phyloP scores from a whole-genome alignment of 2,113 vertebrate genomes.

The Daubentonia madagascariensis region DNA sequence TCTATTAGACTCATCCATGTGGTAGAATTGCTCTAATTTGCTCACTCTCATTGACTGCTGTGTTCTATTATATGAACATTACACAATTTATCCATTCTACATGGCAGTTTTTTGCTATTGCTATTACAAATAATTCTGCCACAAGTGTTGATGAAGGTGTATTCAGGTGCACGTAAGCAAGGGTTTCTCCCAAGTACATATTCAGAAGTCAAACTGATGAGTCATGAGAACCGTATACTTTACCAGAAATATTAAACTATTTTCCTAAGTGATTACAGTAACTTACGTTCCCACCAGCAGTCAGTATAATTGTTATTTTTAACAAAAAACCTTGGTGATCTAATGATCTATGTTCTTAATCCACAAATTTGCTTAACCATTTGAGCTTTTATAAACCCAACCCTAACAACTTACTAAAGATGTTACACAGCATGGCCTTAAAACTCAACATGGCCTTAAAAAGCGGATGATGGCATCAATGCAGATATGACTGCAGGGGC shows the following conservation, averaged over 20 bases:
- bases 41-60: not conserved
- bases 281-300: not conserved
- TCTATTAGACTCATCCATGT: not conserved
- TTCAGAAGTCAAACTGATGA: not conserved
- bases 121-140: not conserved
- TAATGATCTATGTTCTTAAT: slow-evolving; percentile 17
- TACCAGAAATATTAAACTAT: not conserved
- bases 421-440: not conserved
- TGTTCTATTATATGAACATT: not conserved
- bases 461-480: not conserved
- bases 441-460: not conserved
- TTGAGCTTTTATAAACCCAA: not conserved
- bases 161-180: not conserved
- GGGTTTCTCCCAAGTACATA: not conserved
- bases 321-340: not conserved
- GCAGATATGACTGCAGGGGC: not conserved
- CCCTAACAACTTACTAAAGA: not conserved
- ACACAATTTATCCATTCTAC: not conserved
- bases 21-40: not conserved
- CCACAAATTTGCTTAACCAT: slow-evolving; percentile 22
- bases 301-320: not conserved
- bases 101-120: not conserved
- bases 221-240: slow-evolving; percentile 2
- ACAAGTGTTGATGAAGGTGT: not conserved
- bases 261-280: not conserved